Evolutionary conservation across 2,888 invertebrate species (phyloP).

Genomic region (Oscheius onirici): DNA sequence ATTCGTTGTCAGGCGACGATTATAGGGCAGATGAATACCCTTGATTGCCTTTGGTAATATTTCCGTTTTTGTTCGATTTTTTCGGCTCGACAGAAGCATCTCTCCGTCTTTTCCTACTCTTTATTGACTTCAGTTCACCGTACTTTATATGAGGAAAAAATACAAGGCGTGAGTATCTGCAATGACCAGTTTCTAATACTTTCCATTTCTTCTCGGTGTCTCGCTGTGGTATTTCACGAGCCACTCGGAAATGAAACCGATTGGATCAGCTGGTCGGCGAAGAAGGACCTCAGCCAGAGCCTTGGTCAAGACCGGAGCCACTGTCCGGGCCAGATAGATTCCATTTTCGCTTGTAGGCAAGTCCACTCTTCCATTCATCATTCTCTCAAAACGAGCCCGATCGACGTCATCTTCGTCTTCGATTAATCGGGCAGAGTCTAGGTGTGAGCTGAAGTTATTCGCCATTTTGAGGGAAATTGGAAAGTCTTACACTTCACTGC

Average conservation of each 20-base stretch:
- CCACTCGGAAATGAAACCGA: constrained; percentile 74
- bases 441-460: constrained; percentile 52
- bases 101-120: background rate
- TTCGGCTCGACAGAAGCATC: too few relatives aligned
- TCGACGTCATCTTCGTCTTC: constrained; percentile 62
- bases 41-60: too few relatives aligned
- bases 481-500: constrained; percentile 39
- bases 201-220: constrained; percentile 36
- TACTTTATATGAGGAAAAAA: too few relatives aligned
- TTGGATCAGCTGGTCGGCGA: constrained; percentile 73
- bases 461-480: too few relatives aligned
- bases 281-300: constrained; percentile 73
- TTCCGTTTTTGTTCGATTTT: too few relatives aligned
- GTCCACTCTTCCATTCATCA: constrained; percentile 61
- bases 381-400: constrained; percentile 60
- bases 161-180: too few relatives aligned
- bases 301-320: constrained; percentile 73
- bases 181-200: background rate
- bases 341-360: constrained; percentile 72
- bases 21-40: too few relatives aligned
- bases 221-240: constrained; percentile 71
- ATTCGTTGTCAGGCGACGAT: too few relatives aligned
- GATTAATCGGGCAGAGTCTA: constrained; percentile 57
- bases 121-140: background rate
- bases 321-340: constrained; percentile 72